Evolutionary conservation across 2,888 invertebrate species (phyloP), one percentile per base, ranked within the genome.

Genomic region (Hemaris fuciformis): DNA sequence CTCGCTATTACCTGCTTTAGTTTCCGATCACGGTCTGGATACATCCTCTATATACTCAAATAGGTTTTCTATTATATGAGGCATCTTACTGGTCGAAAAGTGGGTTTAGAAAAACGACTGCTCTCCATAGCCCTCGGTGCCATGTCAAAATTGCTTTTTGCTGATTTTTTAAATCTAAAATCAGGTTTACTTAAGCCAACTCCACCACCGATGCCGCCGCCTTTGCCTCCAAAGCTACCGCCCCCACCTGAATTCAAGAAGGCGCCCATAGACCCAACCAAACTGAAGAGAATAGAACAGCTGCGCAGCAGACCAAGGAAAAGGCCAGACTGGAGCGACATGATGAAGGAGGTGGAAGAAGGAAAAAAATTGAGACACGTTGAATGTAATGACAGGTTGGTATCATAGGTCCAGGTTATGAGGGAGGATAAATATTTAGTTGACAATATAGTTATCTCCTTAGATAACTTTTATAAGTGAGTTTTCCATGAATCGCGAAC

Each of bases 341-440:
- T 98, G 95, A 96, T 98, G 95, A 97, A 97, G 84, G 98, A 98
- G 84, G 96, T 98, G n/a, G 97, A 97, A 81, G 91, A 94, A 68
- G 97, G 97, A 57, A 95, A 85, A 76, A 96, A 95, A 79, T 88
- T 98, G 68, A 95, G 95, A 77, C 96, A 97, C 79, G 97, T 98
- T 57, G 94, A 95, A 74, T 97, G 97, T 85, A 97, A 98, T 85
- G 98, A 98, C 67, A 81, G 83, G 84, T 70, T 72, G 77, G 67
- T 74, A 20, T 15, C n/a, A 23, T 25, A 4, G 3, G 13, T 53
- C 3, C 3, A n/a, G 8, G 70, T 18, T 20, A 5, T 8, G 18
- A 34, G 13, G 20, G 20, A 23, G 41, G 27, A 27, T 13, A 22
- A 31, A 48, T 31, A 22, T 57, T 42, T n/a, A 13, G 25, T 27